Conservation (phyloP, 2,797 vertebrate genomes). For the Potorous gilbertii region DNA sequence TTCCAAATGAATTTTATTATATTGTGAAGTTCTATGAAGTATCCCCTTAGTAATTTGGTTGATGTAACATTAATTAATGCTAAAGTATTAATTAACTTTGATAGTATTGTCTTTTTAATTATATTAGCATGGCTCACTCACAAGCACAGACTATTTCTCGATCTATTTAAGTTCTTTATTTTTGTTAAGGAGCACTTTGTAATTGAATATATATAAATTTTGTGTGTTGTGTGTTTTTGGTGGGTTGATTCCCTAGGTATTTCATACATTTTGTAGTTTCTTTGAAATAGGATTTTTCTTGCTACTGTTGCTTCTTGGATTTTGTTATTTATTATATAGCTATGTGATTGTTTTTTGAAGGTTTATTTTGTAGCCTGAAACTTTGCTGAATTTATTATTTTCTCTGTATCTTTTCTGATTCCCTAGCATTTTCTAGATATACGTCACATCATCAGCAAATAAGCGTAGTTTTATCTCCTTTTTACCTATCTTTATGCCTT, state of each 20-base stretch:
- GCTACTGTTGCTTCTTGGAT: not conserved
- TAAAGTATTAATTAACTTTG: not conserved
- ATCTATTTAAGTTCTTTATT: not conserved
- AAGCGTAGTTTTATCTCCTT: too few species aligned
- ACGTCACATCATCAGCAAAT: too few species aligned
- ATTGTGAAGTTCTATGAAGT: not conserved
- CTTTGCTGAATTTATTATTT: not conserved
- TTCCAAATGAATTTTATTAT: not conserved
- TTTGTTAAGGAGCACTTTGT: not conserved
- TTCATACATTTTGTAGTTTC: not conserved
- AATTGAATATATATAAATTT: not conserved
- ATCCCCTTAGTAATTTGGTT: not conserved
- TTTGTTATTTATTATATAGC: not conserved
- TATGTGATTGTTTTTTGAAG: not conserved
- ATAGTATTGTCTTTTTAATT: not conserved
- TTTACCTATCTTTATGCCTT: too few species aligned
- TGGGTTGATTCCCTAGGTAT: not conserved
- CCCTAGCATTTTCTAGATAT: too few species aligned
- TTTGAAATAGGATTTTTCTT: not conserved
- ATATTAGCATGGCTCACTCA: not conserved
- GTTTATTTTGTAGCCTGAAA: not conserved
- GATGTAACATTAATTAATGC: not conserved
- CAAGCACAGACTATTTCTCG: not conserved
- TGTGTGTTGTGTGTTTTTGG: not conserved
- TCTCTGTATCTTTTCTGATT: too few species aligned